Percentiles rank a stretch among this genome's conserved stretches.
Conservation (phyloP, 2,888 invertebrate genomes). For the Ernsta delagoae region DNA sequence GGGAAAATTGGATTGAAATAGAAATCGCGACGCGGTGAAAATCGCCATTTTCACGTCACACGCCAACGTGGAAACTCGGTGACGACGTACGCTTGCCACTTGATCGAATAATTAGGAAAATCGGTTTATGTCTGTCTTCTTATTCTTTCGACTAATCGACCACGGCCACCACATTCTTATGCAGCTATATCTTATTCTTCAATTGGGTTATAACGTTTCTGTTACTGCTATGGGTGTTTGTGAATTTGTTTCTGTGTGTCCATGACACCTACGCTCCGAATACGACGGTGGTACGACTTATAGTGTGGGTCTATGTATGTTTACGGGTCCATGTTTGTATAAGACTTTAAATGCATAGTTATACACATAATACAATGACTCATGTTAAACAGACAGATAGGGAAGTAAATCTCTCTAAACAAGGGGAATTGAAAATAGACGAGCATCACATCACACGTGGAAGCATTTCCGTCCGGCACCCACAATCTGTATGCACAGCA, state of each 20-base stretch:
- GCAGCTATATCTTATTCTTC: too few species aligned
- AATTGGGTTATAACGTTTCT: too few species aligned
- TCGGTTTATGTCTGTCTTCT: neutral
- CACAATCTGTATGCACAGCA: constrained; percentile 51
- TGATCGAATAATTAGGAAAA: constrained; percentile 9
- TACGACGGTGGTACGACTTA: too few species aligned
- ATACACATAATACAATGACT: neutral
- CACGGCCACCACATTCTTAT: too few species aligned
- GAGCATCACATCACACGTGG: constrained; percentile 53
- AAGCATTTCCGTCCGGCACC: constrained; percentile 78
- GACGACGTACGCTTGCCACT: constrained; percentile 27
- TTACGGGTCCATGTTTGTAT: too few species aligned
- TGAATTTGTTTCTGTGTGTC: too few species aligned
- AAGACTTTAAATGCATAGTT: too few species aligned
- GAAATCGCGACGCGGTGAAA: constrained; percentile 79
- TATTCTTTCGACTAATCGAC: neutral
- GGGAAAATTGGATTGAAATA: constrained; percentile 85
- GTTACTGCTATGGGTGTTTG: too few species aligned
- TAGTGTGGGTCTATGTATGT: too few species aligned
- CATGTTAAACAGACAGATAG: neutral
- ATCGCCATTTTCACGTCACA: constrained; percentile 78
- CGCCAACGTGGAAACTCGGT: constrained; percentile 63
- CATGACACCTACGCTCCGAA: too few species aligned
- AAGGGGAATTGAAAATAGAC: constrained; percentile 27
- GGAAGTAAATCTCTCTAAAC: constrained; percentile 21